phyloP scores from a whole-genome alignment of 92 coral and sea anemone genomes.

The Zoanthus gigantus region DNA sequence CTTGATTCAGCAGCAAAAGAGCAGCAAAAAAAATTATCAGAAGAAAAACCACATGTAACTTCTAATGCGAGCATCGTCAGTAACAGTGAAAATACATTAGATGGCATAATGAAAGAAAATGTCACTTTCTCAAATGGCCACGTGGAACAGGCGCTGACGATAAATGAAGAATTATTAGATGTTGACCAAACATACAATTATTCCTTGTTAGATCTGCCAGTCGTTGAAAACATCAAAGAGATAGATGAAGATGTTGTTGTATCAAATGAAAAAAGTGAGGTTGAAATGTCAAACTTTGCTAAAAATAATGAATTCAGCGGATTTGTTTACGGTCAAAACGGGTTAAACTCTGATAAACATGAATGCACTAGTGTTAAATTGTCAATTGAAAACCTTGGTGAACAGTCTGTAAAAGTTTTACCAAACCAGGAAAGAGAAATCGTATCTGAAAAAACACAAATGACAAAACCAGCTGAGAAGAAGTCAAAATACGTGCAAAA shows the following conservation, averaged over 20 bases:
- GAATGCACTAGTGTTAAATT: background rate
- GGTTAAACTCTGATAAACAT: background rate
- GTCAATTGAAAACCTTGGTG: background rate
- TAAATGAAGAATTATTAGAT: background rate
- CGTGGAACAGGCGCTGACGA: background rate
- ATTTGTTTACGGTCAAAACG: background rate
- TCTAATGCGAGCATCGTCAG: too few species aligned
- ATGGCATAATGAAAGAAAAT: background rate
- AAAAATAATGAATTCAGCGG: background rate
- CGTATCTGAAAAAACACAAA: conserved; percentile 6
- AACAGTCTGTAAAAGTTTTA: background rate
- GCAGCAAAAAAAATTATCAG: conserved; percentile 1
- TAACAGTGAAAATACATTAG: background rate
- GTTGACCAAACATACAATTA: background rate
- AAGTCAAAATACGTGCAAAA: conserved; percentile 28
- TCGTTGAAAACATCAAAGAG: conserved; percentile 1
- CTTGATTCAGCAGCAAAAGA: background rate
- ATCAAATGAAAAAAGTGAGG: conserved; percentile 17
- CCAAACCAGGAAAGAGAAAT: background rate
- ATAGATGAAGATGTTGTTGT: background rate
- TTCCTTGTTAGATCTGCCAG: background rate
- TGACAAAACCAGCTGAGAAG: background rate
- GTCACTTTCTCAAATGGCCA: background rate
- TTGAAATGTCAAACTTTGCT: background rate
- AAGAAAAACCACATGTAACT: too few species aligned